Evolutionary conservation across 2,888 invertebrate species (phyloP).

Genomic region (Bombylius discolor): DNA sequence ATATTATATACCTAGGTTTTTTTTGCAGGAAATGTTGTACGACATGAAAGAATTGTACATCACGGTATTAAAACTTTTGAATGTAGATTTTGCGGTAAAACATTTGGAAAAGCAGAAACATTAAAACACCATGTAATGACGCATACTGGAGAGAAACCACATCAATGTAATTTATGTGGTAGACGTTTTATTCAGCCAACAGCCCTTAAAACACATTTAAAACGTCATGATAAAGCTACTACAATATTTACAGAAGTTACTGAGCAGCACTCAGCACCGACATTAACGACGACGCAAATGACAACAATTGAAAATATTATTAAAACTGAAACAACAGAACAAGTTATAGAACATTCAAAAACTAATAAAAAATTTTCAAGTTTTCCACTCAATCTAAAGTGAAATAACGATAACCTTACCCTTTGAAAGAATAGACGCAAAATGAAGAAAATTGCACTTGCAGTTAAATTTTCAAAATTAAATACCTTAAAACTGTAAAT

Average conservation of each 20-base stretch:
- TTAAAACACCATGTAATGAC: slow-evolving; percentile 11
- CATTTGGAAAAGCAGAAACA: slow-evolving; percentile 11
- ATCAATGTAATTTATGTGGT: slow-evolving; percentile 5
- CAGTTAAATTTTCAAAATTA: too few relatives aligned
- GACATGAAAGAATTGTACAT: slow-evolving; percentile 10
- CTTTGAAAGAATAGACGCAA: too few relatives aligned
- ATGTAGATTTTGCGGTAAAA: slow-evolving; percentile 7
- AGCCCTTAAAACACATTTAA: slow-evolving; percentile 8
- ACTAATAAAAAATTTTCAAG: too few relatives aligned
- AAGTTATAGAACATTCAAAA: too few relatives aligned
- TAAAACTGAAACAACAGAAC: too few relatives aligned
- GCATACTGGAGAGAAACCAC: slow-evolving; percentile 11
- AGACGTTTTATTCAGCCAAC: slow-evolving; percentile 9
- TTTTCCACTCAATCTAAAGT: too few relatives aligned
- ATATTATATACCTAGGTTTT: not conserved
- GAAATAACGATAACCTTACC: too few relatives aligned
- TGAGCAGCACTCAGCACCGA: too few relatives aligned
- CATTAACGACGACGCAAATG: too few relatives aligned
- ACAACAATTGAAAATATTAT: too few relatives aligned
- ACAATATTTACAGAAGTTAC: not conserved
- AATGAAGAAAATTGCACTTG: too few relatives aligned
- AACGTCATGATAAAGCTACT: not conserved
- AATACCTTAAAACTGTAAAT: too few relatives aligned
- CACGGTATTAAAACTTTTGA: slow-evolving; percentile 5
- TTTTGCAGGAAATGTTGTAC: slow-evolving; percentile 5